Evolutionary conservation across 2,113 vertebrate species (phyloP).

Genomic region (Petromus typicus): DNA sequence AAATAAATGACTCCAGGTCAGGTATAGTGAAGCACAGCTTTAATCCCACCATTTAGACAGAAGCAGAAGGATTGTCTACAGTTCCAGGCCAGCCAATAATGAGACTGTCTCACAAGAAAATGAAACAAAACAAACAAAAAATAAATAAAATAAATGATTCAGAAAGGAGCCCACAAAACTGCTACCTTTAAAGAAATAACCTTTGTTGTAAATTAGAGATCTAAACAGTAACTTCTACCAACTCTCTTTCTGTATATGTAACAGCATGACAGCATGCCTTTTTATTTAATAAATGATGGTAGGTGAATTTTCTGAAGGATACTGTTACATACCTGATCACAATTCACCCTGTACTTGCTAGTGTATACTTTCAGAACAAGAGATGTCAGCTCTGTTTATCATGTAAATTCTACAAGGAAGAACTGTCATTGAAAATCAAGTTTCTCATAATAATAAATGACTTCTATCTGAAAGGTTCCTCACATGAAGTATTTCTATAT

Average conservation of each 20-base stretch:
- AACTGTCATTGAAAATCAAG: constrained; percentile 20
- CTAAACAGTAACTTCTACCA: background rate
- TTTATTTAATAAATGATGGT: constrained; percentile 1
- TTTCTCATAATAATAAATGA: constrained; percentile 42
- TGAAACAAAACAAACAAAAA: background rate
- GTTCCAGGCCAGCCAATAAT: background rate
- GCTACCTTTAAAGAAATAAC: background rate
- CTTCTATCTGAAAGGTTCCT: constrained; percentile 21
- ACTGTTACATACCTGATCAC: background rate
- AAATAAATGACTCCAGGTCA: background rate
- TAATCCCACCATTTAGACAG: background rate
- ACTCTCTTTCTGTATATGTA: background rate
- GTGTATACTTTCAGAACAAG: background rate
- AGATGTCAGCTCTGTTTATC: constrained; percentile 3
- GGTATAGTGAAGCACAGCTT: background rate
- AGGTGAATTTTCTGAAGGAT: background rate
- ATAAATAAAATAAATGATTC: background rate
- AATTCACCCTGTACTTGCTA: background rate
- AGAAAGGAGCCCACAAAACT: background rate
- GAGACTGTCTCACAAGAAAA: background rate
- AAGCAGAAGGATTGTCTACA: background rate
- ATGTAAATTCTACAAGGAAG: background rate
- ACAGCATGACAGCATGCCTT: background rate
- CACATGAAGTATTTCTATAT: background rate
- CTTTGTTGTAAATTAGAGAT: background rate